Base-by-base conservation (phyloP, 2,113 vertebrate genomes). In the Leucopsar rothschildi region DNA sequence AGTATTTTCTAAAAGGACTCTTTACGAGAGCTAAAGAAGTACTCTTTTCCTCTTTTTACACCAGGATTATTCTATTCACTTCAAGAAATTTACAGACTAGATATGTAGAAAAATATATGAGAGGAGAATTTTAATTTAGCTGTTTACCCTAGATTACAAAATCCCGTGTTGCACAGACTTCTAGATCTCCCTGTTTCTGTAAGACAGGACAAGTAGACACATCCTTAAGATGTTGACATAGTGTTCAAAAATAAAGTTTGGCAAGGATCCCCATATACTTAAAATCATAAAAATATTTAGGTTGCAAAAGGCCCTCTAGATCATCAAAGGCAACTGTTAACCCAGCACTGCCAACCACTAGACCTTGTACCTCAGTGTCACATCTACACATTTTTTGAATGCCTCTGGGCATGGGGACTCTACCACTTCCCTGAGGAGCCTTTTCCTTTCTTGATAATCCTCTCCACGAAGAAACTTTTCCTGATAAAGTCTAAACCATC, bases 21-120 rank as follows among this genome's bases (percentile, higher is more conserved):
- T 95, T 94, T 81, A 42, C 57, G 92, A 91, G 71, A 93, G 56
- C 8, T 83, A 86, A 88, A 93, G 60, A 56, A 77, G 7, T 19
- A 21, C 37, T 28, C 25, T 64, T 82, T 42, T 69, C 19, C 66
- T 87, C 33, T 65, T 33, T 73, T 83, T 90, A 68, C 28, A 73
- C 56, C 56, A 75, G 35, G n/a, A 88, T 88, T 93, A 78, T 71
- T 29, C 27, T 88, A 71, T 63, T 94, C 28, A 29, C 9, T 75
- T 92, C 31, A 75, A 57, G n/a, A 37, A 82, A 77, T 77, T 88
- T 92, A 53, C 2, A 24, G 52, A 65, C 25, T 45, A 50, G 19
- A 8, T 88, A 45, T 1, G 0, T 7, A 45, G 44, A 61, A 87
- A 93, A 55, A 93, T 70, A 63, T 70, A 64, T 0, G 3, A 88